A percentile compares a stretch with the other conserved stretches of the same genome.
Conservation (phyloP, 1,140 invertebrate genomes). For the Holotrichia oblita region DNA sequence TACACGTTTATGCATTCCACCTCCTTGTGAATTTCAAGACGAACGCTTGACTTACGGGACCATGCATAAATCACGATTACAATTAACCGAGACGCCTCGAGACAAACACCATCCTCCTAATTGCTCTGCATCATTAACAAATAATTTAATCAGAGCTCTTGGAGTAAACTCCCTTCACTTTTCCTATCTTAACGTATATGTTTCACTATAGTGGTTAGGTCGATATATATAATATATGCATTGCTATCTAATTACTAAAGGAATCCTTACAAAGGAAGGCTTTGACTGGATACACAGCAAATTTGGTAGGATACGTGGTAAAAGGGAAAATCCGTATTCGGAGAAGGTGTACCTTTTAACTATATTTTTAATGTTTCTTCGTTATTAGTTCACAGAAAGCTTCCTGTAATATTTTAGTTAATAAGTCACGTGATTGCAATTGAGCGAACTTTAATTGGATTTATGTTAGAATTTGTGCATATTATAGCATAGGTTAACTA, state of each 20-base stretch:
- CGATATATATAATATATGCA: neutral
- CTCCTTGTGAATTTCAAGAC: slow-evolving; percentile 16
- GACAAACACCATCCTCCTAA: slow-evolving; percentile 31
- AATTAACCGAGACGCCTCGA: slow-evolving; percentile 28
- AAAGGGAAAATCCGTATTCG: too few species aligned
- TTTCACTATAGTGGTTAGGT: neutral
- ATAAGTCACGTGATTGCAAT: too few species aligned
- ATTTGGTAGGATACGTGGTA: too few species aligned
- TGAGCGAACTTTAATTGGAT: too few species aligned
- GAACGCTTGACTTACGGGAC: slow-evolving; percentile 28
- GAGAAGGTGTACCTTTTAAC: too few species aligned
- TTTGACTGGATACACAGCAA: neutral
- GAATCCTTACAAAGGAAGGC: neutral
- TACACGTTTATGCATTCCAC: neutral
- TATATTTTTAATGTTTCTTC: too few species aligned
- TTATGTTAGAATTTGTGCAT: too few species aligned
- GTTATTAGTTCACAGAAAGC: too few species aligned
- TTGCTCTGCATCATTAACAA: slow-evolving; percentile 26
- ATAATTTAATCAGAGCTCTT: slow-evolving; percentile 30
- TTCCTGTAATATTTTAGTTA: too few species aligned
- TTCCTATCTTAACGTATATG: neutral
- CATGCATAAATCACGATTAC: slow-evolving; percentile 36
- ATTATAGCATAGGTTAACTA: too few species aligned
- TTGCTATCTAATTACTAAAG: neutral
- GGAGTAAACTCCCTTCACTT: slow-evolving; percentile 14